phyloP scores from a whole-genome alignment of 1,140 invertebrate species.

The Leptopilina clavipes region DNA sequence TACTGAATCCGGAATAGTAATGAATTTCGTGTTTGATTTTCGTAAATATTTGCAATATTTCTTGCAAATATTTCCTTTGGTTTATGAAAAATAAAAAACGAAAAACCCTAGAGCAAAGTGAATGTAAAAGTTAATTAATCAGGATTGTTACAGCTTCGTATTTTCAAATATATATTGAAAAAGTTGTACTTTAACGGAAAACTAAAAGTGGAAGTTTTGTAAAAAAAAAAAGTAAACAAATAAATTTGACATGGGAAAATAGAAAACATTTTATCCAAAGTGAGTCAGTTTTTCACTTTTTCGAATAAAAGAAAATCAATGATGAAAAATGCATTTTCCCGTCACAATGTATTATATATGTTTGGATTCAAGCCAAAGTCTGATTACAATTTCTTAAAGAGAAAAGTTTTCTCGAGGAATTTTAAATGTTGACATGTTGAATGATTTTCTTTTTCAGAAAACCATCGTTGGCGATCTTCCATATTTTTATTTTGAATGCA shows the following conservation, averaged over 20 bases:
- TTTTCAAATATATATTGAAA: slow-evolving; percentile 13
- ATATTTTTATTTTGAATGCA: background rate
- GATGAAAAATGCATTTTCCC: slow-evolving; percentile 8
- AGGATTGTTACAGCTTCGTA: background rate
- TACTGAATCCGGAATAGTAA: too few species aligned
- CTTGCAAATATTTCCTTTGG: too few species aligned
- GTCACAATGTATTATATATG: background rate
- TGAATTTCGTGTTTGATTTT: too few species aligned
- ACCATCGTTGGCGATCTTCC: background rate
- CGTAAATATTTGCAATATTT: too few species aligned
- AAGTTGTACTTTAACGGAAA: background rate
- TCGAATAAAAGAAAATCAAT: background rate
- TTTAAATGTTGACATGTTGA: slow-evolving; percentile 8
- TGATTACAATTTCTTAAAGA: background rate
- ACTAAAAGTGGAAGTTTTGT: background rate
- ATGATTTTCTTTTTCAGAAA: background rate
- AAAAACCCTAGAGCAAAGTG: background rate
- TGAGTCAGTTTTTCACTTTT: background rate
- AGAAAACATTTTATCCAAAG: slow-evolving; percentile 4
- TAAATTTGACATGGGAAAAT: background rate
- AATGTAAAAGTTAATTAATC: background rate
- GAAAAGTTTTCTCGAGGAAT: background rate
- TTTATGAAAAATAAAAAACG: background rate
- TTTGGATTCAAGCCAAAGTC: background rate
- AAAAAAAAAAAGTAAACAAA: background rate